Evolutionary conservation across 35 echinoderm and acorn worm species (phyloP).

Genomic region (Apostichopus californicus): DNA sequence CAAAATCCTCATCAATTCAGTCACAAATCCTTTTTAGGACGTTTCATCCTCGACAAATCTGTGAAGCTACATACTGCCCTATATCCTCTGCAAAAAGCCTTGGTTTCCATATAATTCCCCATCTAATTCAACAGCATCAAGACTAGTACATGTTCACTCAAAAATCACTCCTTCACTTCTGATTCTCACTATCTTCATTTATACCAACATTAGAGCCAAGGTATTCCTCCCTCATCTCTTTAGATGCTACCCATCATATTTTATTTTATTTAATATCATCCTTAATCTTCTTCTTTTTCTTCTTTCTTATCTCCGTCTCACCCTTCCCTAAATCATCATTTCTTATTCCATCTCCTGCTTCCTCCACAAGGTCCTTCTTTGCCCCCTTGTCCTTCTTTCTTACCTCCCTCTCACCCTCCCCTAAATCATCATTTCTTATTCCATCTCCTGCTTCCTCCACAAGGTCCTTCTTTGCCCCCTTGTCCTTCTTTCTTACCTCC

Average conservation of each 20-base stretch:
- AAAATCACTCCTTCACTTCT: neutral
- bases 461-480: neutral
- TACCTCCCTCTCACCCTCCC: neutral
- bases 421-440: neutral
- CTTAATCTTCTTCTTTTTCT: neutral
- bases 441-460: neutral
- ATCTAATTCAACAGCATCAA: too few relatives aligned
- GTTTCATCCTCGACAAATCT: too few relatives aligned
- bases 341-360: neutral
- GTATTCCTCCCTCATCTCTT: too few relatives aligned
- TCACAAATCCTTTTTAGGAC: too few relatives aligned
- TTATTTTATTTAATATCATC: neutral
- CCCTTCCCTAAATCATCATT: neutral
- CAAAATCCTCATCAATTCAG: too few relatives aligned
- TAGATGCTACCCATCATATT: too few relatives aligned
- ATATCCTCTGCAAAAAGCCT: too few relatives aligned
- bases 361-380: neutral
- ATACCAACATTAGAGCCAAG: too few relatives aligned
- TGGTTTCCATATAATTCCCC: too few relatives aligned
- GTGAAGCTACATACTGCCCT: too few relatives aligned
- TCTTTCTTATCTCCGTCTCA: neutral
- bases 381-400: neutral
- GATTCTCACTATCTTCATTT: neutral
- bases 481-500: neutral
- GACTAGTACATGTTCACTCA: too few relatives aligned